Evolutionary conservation across 23 tunicate species (phyloP).

Genomic region (Diplosoma virens): DNA sequence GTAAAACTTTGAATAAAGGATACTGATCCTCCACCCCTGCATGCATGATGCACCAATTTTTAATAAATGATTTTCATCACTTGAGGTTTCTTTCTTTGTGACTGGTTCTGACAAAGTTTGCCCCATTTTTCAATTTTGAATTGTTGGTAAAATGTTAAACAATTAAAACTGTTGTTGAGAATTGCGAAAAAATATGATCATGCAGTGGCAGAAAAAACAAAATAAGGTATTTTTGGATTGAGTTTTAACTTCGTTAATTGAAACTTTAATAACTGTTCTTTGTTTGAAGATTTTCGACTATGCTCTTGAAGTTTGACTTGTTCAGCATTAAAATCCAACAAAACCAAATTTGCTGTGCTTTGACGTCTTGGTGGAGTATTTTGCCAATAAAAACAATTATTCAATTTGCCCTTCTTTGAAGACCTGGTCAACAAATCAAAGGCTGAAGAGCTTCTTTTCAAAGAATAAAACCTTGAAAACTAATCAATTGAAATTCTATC

Average conservation of each 20-base stretch:
- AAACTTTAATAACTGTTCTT: too few species aligned
- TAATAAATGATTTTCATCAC: constrained; percentile 79
- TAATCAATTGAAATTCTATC: too few species aligned
- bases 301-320: background rate
- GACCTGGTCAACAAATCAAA: background rate
- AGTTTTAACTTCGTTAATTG: too few species aligned
- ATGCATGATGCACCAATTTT: constrained; percentile 87
- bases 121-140: constrained; percentile 52
- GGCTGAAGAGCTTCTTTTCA: background rate
- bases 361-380: background rate
- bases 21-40: constrained; percentile 99
- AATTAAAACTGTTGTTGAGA: background rate
- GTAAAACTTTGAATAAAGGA: constrained; percentile 36
- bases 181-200: constrained; percentile 12
- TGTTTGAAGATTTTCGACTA: too few species aligned
- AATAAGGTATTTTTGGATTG: constrained; percentile 4
- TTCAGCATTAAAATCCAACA: background rate
- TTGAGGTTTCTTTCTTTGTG: constrained; percentile 71
- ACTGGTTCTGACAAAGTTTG: constrained; percentile 93
- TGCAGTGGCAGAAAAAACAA: background rate
- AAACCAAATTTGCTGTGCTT: background rate
- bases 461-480: too few species aligned
- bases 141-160: background rate
- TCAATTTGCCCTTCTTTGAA: background rate
- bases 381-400: background rate